A percentile compares a stretch with the other conserved stretches of the same genome.
Evolutionary conservation across 2,888 invertebrate genomes (phyloP).

Genomic region (Lithosia quadra): DNA sequence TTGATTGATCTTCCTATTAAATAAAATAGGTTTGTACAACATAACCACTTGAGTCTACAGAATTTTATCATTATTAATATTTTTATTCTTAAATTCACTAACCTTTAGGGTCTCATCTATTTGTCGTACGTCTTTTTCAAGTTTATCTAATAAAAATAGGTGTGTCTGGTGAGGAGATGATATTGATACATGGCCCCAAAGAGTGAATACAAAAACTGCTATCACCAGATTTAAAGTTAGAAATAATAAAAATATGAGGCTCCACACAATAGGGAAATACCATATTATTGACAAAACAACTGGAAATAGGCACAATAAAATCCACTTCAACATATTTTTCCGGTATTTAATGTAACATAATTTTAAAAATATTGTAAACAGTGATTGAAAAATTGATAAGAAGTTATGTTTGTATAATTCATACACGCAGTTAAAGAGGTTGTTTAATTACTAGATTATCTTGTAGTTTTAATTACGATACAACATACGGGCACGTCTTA

Average conservation of each 20-base stretch:
- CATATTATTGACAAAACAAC: slow-evolving; percentile 67
- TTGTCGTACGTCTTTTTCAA: slow-evolving; percentile 87
- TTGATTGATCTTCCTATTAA: slow-evolving; percentile 75
- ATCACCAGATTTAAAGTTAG: slow-evolving; percentile 66
- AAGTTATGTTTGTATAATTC: slow-evolving; percentile 10
- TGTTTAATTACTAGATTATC: neutral
- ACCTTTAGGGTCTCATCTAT: slow-evolving; percentile 89
- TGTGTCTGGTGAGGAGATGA: slow-evolving; percentile 89
- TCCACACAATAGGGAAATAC: slow-evolving; percentile 72
- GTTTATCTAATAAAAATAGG: slow-evolving; percentile 85
- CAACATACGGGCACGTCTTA: neutral
- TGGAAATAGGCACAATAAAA: slow-evolving; percentile 61
- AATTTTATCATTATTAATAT: neutral
- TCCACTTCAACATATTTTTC: slow-evolving; percentile 70
- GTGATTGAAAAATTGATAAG: slow-evolving; percentile 8
- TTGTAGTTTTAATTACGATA: neutral
- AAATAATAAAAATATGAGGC: slow-evolving; percentile 66
- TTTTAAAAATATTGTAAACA: slow-evolving; percentile 36
- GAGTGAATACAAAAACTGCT: slow-evolving; percentile 71
- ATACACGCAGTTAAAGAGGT: neutral
- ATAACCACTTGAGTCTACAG: neutral
- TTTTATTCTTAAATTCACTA: slow-evolving; percentile 22
- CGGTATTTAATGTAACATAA: slow-evolving; percentile 39
- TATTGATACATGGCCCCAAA: slow-evolving; percentile 89
- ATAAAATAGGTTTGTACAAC: slow-evolving; percentile 4